A percentile compares a stretch with the other conserved stretches of the same genome.
phyloP scores from a whole-genome alignment of 2,113 vertebrate species.

The Mesembrinibis cayennensis region DNA sequence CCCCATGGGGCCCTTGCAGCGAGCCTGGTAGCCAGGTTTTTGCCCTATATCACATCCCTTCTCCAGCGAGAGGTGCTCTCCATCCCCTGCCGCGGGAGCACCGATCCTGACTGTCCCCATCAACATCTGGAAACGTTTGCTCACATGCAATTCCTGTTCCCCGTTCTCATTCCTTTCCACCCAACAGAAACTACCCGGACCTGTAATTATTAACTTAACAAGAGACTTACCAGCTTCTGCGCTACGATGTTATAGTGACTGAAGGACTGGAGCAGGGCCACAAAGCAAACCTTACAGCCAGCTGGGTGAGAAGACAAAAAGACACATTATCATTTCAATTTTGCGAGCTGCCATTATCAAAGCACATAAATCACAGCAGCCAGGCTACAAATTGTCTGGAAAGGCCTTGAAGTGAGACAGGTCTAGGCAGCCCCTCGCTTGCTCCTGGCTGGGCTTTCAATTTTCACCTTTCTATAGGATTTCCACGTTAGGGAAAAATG shows the following conservation, averaged over 20 bases:
- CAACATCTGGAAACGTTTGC: background rate
- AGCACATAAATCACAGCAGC: background rate
- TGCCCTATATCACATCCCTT: background rate
- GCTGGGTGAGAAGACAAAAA: constrained; percentile 72
- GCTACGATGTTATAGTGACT: constrained; percentile 90
- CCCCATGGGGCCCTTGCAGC: rapidly evolving
- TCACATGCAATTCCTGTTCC: background rate
- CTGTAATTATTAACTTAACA: too few species aligned
- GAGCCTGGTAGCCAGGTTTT: background rate
- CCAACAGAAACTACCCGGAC: background rate
- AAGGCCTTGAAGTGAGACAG: background rate
- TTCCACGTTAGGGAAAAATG: background rate
- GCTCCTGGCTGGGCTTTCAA: background rate
- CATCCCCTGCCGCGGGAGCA: background rate
- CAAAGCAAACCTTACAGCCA: constrained; percentile 89
- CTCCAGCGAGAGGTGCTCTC: background rate
- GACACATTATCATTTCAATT: background rate
- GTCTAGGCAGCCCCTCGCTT: background rate
- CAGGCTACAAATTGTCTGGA: background rate
- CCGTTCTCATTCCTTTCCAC: background rate
- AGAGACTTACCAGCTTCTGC: constrained; percentile 86
- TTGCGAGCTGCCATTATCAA: background rate
- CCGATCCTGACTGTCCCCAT: background rate
- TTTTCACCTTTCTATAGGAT: background rate
- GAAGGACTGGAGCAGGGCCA: constrained; percentile 92